phyloP scores from a whole-genome alignment of 2,888 invertebrate species.

The Agrotis clavis region DNA sequence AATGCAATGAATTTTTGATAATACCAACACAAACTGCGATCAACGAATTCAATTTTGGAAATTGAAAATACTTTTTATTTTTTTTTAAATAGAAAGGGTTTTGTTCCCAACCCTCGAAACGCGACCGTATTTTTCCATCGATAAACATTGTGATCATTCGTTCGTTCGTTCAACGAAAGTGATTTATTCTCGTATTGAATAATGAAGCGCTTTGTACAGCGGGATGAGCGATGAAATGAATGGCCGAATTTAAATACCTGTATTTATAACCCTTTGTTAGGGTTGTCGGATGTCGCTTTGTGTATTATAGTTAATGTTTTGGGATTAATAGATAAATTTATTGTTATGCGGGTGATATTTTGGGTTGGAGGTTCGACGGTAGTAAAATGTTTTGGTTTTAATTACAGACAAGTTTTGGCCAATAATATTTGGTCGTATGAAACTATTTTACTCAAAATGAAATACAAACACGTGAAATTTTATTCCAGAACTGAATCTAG shows the following conservation, averaged over 20 bases:
- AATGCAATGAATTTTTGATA: background rate
- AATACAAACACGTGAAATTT: background rate
- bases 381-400: constrained; percentile 40
- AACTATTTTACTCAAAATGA: background rate
- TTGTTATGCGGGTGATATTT: constrained; percentile 57
- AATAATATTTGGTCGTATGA: background rate
- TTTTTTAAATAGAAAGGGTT: constrained; percentile 23
- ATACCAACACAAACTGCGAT: constrained; percentile 4
- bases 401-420: constrained; percentile 28
- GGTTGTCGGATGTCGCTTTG: constrained; percentile 63
- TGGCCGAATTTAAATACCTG: constrained; percentile 70
- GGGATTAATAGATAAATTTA: constrained; percentile 66
- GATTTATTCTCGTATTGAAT: constrained; percentile 70
- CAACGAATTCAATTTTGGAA: constrained; percentile 18
- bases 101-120: constrained; percentile 44
- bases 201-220: constrained; percentile 71
- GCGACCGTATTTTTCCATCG: constrained; percentile 57
- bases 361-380: constrained; percentile 15
- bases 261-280: constrained; percentile 68
- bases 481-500: background rate
- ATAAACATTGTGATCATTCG: constrained; percentile 65
- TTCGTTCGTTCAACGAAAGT: constrained; percentile 63
- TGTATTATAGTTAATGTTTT: constrained; percentile 62
- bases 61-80: constrained; percentile 9
- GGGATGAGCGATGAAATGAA: constrained; percentile 69